These are phyloP conservation scores for Odobenus rosmarus DNA, from an alignment of 2,113 vertebrate genomes.

Conservation along the genomic window DNA sequence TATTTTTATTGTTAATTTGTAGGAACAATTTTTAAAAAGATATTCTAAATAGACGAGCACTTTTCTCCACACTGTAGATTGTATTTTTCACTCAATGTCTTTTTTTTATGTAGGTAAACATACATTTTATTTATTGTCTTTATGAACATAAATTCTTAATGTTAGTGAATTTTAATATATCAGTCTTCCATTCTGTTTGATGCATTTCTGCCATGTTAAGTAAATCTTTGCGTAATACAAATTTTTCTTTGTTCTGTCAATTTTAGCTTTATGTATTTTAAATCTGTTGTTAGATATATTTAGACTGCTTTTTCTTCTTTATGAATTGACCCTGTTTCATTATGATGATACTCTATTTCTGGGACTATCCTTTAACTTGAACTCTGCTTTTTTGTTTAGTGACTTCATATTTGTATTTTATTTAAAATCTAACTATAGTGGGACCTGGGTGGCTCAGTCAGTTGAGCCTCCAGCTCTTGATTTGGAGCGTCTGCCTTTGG, in stretches of 20 bases:
- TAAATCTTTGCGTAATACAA: not conserved
- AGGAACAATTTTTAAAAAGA: not conserved
- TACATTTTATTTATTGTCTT: not conserved
- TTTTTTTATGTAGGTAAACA: not conserved
- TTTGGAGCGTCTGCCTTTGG: accelerated
- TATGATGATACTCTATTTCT: not conserved
- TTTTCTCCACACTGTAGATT: not conserved
- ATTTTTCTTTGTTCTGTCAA: not conserved
- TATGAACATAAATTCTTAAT: not conserved
- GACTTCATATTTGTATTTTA: not conserved
- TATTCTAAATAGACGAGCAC: not conserved
- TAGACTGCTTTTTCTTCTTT: not conserved
- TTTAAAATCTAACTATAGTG: not conserved
- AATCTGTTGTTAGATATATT: not conserved
- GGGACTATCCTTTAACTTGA: not conserved
- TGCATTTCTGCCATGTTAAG: not conserved
- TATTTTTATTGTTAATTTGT: not conserved
- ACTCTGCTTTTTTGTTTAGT: not conserved
- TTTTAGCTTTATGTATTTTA: not conserved
- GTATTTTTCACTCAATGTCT: not conserved
- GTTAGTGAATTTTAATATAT: not conserved
- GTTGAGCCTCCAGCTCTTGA: too few species aligned
- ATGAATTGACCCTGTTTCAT: not conserved
- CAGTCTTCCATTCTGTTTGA: not conserved
- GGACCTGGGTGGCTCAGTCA: too few species aligned